Base-by-base conservation (phyloP, 2,797 vertebrate species). In the Falco concolor region DNA sequence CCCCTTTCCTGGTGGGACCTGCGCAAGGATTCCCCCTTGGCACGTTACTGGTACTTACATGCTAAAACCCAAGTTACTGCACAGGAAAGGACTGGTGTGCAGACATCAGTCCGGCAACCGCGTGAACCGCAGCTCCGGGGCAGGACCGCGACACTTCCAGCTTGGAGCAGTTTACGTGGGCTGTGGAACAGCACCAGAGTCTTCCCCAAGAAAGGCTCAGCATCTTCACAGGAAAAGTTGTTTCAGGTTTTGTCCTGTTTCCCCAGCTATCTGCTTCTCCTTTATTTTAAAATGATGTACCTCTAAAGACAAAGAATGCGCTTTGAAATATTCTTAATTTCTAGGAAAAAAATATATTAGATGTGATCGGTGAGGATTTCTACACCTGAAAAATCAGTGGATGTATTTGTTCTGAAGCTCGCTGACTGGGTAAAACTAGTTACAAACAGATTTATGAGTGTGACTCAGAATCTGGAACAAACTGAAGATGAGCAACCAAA, bases 401-500 rank as follows among this genome's bases (percentile, higher is more conserved):
- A 73, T 53, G 38, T 23, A 38, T 65, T 93, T 95, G 92, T 84
- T 94, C 92, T 34, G 12, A 12, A 79, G 81, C 56, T 87, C 86
- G 54, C 61, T 17, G 76, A 65, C 63, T 53, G 61, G 79, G 56
- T 30, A 78, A 61, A 93, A 96, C 78, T 68, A 30, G 0, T 76
- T 81, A 67, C 8, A 74, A 95, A 79, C 76, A 49, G 93, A 92
- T 87, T 95, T 87, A 76, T 56, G 80, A 84, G 91, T 22, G 20
- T 67, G 92, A 97, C 75, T 96, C 93, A 93, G 90, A 78, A 87
- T 79, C 95, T 93, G 88, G 93, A 93, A 91, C 80, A 15, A 64
- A 68, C 0, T 73, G 61, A 78, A n/a, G 68, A 68, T 54, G 38
- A 95, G n/a, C 52, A 89, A 94, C n/a, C 59, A 61, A 70, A 91